Evolutionary conservation across 2,888 invertebrate genomes (phyloP).

Genomic region (Calameuta pallipes): DNA sequence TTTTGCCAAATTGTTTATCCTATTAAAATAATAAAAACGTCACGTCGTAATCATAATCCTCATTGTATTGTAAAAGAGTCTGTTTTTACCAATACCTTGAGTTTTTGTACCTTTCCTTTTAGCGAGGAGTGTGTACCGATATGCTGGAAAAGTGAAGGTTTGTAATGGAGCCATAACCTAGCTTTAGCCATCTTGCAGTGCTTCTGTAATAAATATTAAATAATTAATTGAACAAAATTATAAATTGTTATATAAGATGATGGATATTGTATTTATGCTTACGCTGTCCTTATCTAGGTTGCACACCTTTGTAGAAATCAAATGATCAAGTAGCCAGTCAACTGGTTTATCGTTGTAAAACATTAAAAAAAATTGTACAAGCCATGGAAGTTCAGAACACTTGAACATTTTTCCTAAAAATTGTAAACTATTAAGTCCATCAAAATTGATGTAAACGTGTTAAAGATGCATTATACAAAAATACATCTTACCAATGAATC

Average conservation of each 20-base stretch:
- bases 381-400: conserved; percentile 84
- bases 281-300: conserved; percentile 80
- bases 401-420: conserved; percentile 86
- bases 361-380: conserved; percentile 93
- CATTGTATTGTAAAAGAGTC: background rate
- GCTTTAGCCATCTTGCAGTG: conserved; percentile 83
- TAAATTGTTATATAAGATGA: conserved; percentile 11
- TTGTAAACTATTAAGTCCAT: conserved; percentile 12
- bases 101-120: conserved; percentile 94
- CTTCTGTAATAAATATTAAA: conserved; percentile 71
- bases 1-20: conserved; percentile 90
- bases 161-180: conserved; percentile 85
- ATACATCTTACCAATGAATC: conserved; percentile 83
- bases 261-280: conserved; percentile 60
- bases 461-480: conserved; percentile 4
- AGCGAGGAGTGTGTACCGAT: conserved; percentile 95
- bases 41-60: background rate
- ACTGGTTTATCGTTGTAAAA: conserved; percentile 97
- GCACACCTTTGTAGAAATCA: conserved; percentile 91
- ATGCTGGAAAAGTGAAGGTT: conserved; percentile 94
- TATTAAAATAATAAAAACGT: conserved; percentile 59
- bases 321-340: conserved; percentile 94
- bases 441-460: background rate
- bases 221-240: conserved; percentile 17
- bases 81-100: conserved; percentile 74